Conservation (phyloP, 2,113 vertebrate genomes). For the Hydrolagus affinis region DNA sequence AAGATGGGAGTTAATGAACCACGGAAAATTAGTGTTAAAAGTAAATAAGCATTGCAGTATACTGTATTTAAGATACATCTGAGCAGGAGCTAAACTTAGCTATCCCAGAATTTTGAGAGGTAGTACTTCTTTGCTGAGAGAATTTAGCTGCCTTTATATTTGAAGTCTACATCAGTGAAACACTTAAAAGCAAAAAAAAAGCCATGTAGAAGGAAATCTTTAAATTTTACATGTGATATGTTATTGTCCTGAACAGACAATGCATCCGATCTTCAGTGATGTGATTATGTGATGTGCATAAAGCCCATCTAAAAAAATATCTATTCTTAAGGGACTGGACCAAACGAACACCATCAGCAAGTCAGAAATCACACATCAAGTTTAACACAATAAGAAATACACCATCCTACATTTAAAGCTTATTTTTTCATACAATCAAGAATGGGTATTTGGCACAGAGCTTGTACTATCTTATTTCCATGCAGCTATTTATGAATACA, state of each 20-base stretch:
- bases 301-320: neutral
- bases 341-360: neutral
- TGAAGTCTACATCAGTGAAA: neutral
- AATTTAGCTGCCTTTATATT: neutral
- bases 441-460: too few relatives aligned
- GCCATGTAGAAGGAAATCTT: neutral
- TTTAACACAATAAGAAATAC: too few relatives aligned
- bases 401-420: too few relatives aligned
- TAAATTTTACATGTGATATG: slow-evolving; percentile 11
- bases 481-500: too few relatives aligned
- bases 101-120: neutral
- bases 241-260: neutral
- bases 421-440: too few relatives aligned
- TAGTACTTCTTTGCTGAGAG: neutral
- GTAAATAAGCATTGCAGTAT: neutral
- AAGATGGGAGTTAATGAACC: neutral
- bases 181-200: neutral
- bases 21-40: neutral
- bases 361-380: neutral
- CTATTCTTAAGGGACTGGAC: neutral
- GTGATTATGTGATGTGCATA: neutral
- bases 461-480: too few relatives aligned
- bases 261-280: neutral
- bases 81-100: neutral
- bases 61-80: neutral